These are phyloP conservation scores for Eretmocerus hayati DNA, from an alignment of 2,888 invertebrate species.

Conservation along the genomic window DNA sequence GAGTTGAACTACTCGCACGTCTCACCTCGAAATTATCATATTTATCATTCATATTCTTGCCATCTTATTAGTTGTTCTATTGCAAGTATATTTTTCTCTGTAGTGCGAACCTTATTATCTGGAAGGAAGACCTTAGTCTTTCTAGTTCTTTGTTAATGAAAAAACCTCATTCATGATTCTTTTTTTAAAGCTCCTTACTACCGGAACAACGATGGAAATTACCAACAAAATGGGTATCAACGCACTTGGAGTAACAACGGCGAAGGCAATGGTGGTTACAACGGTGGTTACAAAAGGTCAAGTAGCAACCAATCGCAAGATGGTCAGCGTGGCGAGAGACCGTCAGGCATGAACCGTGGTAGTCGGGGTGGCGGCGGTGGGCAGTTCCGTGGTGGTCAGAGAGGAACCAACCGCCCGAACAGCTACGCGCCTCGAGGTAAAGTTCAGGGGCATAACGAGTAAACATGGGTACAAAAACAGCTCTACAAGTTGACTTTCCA, in stretches of 20 bases:
- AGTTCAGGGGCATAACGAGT: constrained; percentile 39
- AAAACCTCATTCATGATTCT: neutral
- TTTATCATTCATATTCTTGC: too few relatives aligned
- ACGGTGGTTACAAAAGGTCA: constrained; percentile 34
- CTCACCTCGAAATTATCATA: too few relatives aligned
- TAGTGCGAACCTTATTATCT: too few relatives aligned
- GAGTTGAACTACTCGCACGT: too few relatives aligned
- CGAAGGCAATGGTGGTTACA: constrained; percentile 29
- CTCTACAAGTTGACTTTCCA: constrained; percentile 13
- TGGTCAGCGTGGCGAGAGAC: constrained; percentile 26
- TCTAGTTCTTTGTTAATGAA: too few relatives aligned
- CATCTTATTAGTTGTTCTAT: too few relatives aligned
- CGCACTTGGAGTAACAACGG: constrained; percentile 39
- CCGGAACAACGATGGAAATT: constrained; percentile 40
- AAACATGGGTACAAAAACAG: too few relatives aligned
- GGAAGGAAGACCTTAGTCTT: too few relatives aligned
- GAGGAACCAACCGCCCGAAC: constrained; percentile 43
- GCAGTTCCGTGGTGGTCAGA: constrained; percentile 39
- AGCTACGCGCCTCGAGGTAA: constrained; percentile 39
- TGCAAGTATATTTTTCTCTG: too few relatives aligned
- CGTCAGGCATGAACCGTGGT: constrained; percentile 17
- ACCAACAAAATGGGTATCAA: constrained; percentile 47
- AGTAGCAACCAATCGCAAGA: constrained; percentile 25
- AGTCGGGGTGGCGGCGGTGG: constrained; percentile 34
- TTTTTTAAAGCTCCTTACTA: constrained; percentile 34